Evolutionary conservation across 2,888 invertebrate species (phyloP).

Genomic region (Busseola fusca): DNA sequence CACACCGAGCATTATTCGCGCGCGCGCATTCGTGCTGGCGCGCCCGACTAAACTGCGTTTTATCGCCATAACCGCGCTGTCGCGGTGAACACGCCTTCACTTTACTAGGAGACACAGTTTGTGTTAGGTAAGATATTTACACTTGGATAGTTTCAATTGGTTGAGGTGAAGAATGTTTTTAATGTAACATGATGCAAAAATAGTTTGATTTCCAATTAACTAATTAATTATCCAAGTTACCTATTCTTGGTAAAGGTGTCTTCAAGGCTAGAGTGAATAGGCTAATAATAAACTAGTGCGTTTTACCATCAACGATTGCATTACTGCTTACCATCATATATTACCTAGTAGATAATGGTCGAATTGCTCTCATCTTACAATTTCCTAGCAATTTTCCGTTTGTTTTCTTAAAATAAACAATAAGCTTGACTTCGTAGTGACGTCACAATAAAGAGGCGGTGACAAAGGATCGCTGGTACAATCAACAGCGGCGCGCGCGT

Average conservation of each 20-base stretch:
- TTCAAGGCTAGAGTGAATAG: too few species aligned
- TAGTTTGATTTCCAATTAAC: background rate
- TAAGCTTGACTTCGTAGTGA: too few species aligned
- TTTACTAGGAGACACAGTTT: background rate
- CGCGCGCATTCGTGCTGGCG: slow-evolving; percentile 16
- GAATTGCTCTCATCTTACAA: background rate
- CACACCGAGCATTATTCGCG: slow-evolving; percentile 41
- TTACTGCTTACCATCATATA: too few species aligned
- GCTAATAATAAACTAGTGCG: too few species aligned
- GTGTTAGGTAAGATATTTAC: background rate
- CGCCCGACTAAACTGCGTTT: slow-evolving; percentile 44
- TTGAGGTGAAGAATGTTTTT: background rate
- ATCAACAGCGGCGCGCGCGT: slow-evolving; percentile 56
- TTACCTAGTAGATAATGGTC: background rate
- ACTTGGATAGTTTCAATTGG: background rate
- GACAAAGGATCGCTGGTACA: slow-evolving; percentile 28
- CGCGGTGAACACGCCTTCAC: slow-evolving; percentile 9
- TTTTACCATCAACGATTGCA: too few species aligned
- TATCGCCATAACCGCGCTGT: slow-evolving; percentile 24
- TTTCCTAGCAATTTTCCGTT: background rate
- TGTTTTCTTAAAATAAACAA: background rate
- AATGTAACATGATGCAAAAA: background rate
- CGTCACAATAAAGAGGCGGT: slow-evolving; percentile 10
- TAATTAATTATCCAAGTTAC: background rate
- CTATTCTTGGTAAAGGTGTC: background rate